Conservation (phyloP, 1,140 invertebrate genomes). For the Zeugodacus cucurbitae region DNA sequence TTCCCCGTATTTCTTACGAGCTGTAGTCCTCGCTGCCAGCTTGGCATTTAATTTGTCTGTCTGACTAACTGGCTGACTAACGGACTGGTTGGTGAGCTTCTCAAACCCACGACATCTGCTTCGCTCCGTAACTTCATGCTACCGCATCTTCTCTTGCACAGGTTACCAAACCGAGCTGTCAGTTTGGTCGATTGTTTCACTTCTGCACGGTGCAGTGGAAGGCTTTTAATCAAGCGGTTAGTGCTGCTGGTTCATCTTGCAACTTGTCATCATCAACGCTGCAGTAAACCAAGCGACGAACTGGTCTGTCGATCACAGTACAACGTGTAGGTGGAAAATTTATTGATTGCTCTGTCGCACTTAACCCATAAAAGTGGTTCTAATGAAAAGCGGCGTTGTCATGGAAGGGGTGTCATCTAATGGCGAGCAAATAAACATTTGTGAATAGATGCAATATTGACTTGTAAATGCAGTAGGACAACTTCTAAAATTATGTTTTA, state of each 20-base stretch:
- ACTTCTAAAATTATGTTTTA: not conserved
- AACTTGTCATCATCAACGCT: not conserved
- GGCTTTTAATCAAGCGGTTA: constrained; percentile 37
- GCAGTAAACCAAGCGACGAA: not conserved
- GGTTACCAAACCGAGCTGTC: not conserved
- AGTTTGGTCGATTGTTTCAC: not conserved
- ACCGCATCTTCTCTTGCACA: not conserved
- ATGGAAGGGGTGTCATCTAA: not conserved
- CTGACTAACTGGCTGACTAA: not conserved
- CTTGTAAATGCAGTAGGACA: not conserved
- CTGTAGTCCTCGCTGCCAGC: not conserved
- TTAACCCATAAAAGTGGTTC: constrained; percentile 24
- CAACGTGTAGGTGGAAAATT: not conserved
- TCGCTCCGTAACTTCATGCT: not conserved
- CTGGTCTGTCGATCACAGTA: not conserved
- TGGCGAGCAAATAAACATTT: not conserved
- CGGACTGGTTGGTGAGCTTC: not conserved
- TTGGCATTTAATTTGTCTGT: constrained; percentile 15
- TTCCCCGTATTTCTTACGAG: not conserved
- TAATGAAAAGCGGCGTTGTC: not conserved
- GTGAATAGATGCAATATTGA: not conserved
- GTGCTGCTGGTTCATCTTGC: constrained; percentile 20
- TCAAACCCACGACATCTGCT: not conserved
- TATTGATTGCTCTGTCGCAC: not conserved
- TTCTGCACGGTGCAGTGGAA: not conserved